Evolutionary conservation across 1,140 invertebrate genomes (phyloP).

Genomic region (Himalopsyche phryganea): DNA sequence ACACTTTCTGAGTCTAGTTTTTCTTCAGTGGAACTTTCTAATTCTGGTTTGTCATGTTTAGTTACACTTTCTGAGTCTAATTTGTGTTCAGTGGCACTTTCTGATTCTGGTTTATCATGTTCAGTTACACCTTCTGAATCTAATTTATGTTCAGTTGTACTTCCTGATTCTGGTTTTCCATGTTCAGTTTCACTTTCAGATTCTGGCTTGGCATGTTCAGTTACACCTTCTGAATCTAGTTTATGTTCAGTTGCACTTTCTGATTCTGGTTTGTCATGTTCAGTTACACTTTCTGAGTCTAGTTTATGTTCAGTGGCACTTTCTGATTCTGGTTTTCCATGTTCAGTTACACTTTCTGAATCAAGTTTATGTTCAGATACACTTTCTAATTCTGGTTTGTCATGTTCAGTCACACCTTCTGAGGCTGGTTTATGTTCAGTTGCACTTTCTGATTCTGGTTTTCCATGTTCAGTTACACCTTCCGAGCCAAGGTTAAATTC

Average conservation of each 20-base stretch:
- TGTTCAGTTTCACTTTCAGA: no score
- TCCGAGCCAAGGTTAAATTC: not conserved
- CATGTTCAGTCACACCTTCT: not conserved
- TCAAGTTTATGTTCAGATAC: no score
- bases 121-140: not conserved
- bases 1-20: no score
- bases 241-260: not conserved
- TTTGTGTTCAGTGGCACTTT: no score
- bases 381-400: no score
- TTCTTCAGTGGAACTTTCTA: no score
- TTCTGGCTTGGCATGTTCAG: no score
- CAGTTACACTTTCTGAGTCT: constrained; percentile 25
- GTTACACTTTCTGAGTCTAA: no score
- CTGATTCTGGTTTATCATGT: no score
- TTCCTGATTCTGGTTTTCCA: not conserved
- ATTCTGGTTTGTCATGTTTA: no score
- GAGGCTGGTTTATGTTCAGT: not conserved
- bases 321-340: constrained; percentile 25
- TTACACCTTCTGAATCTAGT: not conserved
- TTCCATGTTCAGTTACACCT: not conserved
- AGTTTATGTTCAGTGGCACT: constrained; percentile 25
- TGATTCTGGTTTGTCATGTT: constrained; percentile 24
- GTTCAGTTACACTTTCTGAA: constrained; percentile 18
- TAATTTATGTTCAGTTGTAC: not conserved
- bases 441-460: not conserved